Percentiles rank a stretch among this genome's conserved stretches.
phyloP scores from a whole-genome alignment of 2,888 invertebrate species.

The Caenorhabditis afra region DNA sequence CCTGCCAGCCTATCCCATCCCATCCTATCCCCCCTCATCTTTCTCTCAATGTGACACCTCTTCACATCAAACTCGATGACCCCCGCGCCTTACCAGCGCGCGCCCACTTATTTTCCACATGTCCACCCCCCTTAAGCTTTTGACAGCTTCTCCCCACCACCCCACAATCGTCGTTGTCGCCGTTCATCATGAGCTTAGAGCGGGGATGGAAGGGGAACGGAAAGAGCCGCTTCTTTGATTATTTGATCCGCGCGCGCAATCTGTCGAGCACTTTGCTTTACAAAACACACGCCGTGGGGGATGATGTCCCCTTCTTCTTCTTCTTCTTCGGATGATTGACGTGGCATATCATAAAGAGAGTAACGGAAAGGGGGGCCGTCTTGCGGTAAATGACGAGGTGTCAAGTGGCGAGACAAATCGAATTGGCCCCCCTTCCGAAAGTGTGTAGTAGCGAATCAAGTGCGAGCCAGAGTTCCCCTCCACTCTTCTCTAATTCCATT shows the following conservation, averaged over 20 bases:
- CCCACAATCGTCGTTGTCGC: too few species aligned
- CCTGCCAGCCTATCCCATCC: conserved; percentile 6
- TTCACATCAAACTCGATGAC: conserved; percentile 25
- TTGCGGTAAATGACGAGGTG: conserved; percentile 16
- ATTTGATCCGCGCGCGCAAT: conserved; percentile 53
- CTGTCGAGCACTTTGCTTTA: conserved; percentile 55
- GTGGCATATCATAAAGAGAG: neutral
- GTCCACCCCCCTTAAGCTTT: conserved; percentile 13
- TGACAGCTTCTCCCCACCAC: conserved; percentile 7
- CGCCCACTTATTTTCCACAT: conserved; percentile 37
- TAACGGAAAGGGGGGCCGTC: conserved; percentile 9
- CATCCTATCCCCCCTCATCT: conserved; percentile 1
- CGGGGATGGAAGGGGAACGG: too few species aligned
- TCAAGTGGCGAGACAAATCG: conserved; percentile 47
- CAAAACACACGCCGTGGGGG: conserved; percentile 15
- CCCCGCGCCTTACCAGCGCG: conserved; percentile 5
- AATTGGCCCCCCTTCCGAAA: conserved; percentile 22
- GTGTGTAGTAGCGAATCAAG: neutral
- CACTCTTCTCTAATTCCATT: conserved; percentile 33
- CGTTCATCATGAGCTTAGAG: conserved; percentile 46
- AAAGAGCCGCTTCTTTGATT: too few species aligned
- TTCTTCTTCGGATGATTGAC: conserved; percentile 51
- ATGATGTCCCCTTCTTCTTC: conserved; percentile 21
- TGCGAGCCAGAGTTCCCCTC: too few species aligned
- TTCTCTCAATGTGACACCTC: conserved; percentile 40